Evolutionary conservation across 23 tunicate genomes (phyloP), one percentile per base, ranked within the genome.

Genomic region (Phallusia fumigata): DNA sequence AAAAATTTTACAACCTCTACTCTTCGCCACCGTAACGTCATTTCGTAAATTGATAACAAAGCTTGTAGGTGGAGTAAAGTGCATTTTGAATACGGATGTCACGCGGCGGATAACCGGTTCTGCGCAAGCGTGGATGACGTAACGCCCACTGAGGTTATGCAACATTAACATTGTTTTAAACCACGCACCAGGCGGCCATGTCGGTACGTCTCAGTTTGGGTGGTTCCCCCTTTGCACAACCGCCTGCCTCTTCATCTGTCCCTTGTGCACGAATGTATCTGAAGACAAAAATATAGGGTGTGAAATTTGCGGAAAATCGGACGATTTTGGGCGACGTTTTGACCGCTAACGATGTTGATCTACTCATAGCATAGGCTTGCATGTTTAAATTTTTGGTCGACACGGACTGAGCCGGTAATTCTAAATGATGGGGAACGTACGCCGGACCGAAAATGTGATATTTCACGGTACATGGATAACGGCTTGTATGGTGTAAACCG

Each of bases 161-260:
- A 22, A 21, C 76, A 73, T 19, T 21, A 21, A n/a, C n/a, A 18
- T 18, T 26, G 31, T 75, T 40, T 32, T 10, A 36, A 28, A 8
- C 53, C 75, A 65, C 47, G 52, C 74, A 92, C 97, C 97, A 92
- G 0, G 97, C 91, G 15, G 52, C 77, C 64, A 76, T 53, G 49
- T 92, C 97, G n/a, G 84, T 74, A 12, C 91, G 85, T 35, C 91
- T 77, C 32, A 92, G 84, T 65, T 92, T 92, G 0, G 97, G 88
- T 31, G 79, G 76, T 84, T 92, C 97, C 16, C 83, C 88, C 36
- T 79, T 49, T 6, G 80, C 75, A 26, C 64, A 65, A 13, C 85
- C 81, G 15, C 53, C 65, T 16, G 75, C 65, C 31, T 30, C 47
- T 31, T 92, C 91, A 18, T 84, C 91, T 18, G 75, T 52, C 19